A percentile compares a stretch with the other conserved stretches of the same genome.
Evolutionary conservation across 2,888 invertebrate genomes (phyloP).

Genomic region (Athalia rosae): DNA sequence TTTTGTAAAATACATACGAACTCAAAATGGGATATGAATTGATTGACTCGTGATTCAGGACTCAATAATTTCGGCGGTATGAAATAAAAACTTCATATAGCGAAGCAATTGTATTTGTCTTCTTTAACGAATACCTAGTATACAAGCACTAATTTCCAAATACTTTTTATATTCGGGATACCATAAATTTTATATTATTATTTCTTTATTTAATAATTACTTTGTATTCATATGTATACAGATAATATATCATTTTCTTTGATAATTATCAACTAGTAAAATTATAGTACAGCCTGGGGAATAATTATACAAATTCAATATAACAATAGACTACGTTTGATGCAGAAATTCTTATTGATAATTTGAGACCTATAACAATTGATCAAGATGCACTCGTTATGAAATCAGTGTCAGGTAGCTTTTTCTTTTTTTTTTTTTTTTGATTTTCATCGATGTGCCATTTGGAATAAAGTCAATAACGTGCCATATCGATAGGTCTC

Average conservation of each 20-base stretch:
- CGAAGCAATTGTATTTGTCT: conserved; percentile 56
- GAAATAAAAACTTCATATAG: conserved; percentile 53
- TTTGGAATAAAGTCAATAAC: not conserved
- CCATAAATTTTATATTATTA: conserved; percentile 47
- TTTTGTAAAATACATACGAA: not conserved
- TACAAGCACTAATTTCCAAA: conserved; percentile 61
- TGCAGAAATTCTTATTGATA: conserved; percentile 13
- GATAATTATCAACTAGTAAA: conserved; percentile 67
- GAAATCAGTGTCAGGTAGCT: conserved; percentile 3
- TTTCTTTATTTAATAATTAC: conserved; percentile 59
- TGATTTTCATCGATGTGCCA: conserved; percentile 47
- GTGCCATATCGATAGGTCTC: not conserved
- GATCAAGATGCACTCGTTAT: conserved; percentile 43
- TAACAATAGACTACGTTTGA: conserved; percentile 54
- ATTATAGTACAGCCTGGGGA: conserved; percentile 69
- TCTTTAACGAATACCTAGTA: conserved; percentile 51
- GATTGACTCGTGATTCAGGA: conserved; percentile 3
- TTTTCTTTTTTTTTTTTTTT: conserved; percentile 40
- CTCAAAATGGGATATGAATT: not conserved
- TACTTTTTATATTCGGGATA: conserved; percentile 46
- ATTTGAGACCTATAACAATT: conserved; percentile 28
- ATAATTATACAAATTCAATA: conserved; percentile 57
- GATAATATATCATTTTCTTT: conserved; percentile 60
- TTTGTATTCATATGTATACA: conserved; percentile 69
- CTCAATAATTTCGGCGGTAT: conserved; percentile 50